These are phyloP conservation scores for Agrochola circellaris DNA, from an alignment of 2,888 invertebrate genomes.

Conservation along the genomic window DNA sequence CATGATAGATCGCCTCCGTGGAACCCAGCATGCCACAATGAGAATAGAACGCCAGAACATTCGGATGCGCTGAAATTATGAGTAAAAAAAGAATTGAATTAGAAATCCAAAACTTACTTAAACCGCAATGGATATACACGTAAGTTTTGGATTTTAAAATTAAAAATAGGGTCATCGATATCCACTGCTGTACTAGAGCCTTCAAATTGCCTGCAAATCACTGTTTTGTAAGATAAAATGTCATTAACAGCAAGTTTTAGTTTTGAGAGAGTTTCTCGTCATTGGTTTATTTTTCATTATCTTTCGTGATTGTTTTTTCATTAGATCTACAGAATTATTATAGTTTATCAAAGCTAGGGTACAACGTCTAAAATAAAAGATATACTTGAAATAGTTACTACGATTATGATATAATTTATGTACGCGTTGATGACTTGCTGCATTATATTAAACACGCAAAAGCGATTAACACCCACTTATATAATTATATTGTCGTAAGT, in stretches of 20 bases:
- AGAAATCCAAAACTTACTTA: no score
- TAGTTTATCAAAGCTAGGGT: neutral
- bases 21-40: constrained; percentile 91
- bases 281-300: neutral
- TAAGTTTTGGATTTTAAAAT: neutral
- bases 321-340: neutral
- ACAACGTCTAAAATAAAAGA: neutral
- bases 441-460: neutral
- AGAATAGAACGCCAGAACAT: constrained; percentile 88
- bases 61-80: constrained; percentile 72
- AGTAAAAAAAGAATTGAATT: neutral
- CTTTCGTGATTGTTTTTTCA: neutral
- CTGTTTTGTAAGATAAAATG: neutral
- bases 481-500: neutral
- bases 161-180: neutral
- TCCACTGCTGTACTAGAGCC: neutral
- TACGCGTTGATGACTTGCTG: neutral
- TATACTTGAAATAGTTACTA: neutral
- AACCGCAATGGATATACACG: no score
- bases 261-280: neutral
- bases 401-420: neutral
- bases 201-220: neutral
- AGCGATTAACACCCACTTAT: neutral
- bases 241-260: neutral
- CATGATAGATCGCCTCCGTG: constrained; percentile 90